phyloP scores from a whole-genome alignment of 2,113 vertebrate species.

The Procavia capensis region DNA sequence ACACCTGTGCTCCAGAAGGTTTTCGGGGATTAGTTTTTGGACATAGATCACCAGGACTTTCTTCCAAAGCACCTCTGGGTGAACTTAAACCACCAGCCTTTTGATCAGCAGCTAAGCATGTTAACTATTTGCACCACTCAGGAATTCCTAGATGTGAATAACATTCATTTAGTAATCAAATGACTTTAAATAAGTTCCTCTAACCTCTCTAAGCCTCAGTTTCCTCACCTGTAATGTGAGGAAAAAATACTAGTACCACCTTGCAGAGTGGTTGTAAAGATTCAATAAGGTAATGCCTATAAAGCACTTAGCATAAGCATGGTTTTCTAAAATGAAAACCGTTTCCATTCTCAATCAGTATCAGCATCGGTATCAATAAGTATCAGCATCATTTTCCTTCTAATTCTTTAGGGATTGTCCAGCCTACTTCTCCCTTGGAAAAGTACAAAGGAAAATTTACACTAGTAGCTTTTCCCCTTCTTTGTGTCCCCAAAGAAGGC shows the following conservation, averaged over 20 bases:
- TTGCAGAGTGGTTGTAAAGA: constrained; percentile 12
- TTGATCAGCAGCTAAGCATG: too few species aligned
- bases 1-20: too few species aligned
- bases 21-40: too few species aligned
- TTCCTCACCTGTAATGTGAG: too few species aligned
- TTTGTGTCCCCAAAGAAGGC: not conserved
- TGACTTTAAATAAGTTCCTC: not conserved
- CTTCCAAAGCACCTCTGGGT: too few species aligned
- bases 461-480: not conserved
- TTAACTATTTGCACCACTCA: too few species aligned
- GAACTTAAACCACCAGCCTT: too few species aligned
- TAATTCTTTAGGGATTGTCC: not conserved
- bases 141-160: not conserved
- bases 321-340: not conserved
- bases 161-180: not conserved
- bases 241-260: not conserved
- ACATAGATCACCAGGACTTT: too few species aligned
- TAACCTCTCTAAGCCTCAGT: too few species aligned
- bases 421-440: not conserved
- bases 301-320: not conserved
- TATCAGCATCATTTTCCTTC: not conserved
- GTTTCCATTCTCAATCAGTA: not conserved
- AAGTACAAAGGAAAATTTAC: not conserved
- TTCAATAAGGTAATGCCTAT: not conserved
- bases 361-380: too few species aligned